These are phyloP conservation scores for Hyles lineata DNA, from an alignment of 2,888 invertebrate species.

Conservation along the genomic window DNA sequence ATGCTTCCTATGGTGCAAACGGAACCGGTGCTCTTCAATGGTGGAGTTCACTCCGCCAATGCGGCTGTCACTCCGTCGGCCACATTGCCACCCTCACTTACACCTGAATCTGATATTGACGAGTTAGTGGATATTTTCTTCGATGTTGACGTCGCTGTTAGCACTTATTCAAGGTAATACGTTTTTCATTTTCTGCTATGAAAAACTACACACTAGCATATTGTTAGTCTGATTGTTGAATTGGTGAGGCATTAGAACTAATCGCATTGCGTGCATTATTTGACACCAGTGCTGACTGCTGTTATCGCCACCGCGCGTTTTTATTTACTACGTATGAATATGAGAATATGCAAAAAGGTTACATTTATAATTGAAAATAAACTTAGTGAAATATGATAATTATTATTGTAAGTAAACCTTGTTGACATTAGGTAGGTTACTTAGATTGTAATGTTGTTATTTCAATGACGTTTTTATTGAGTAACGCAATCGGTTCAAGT, in stretches of 20 bases:
- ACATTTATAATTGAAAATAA: not conserved
- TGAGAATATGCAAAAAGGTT: not conserved
- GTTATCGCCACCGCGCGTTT: not conserved
- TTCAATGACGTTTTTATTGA: slow-evolving; percentile 13
- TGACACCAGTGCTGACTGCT: not conserved
- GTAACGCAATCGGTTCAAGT: slow-evolving; percentile 48
- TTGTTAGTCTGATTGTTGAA: not conserved
- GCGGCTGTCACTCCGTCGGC: slow-evolving; percentile 73
- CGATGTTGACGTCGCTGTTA: slow-evolving; percentile 79
- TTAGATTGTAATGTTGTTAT: not conserved
- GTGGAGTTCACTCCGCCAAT: slow-evolving; percentile 70
- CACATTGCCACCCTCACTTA: slow-evolving; percentile 76
- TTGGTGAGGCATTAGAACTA: not conserved
- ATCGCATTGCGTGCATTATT: slow-evolving; percentile 19
- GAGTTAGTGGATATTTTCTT: slow-evolving; percentile 80
- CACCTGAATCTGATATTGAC: slow-evolving; percentile 78
- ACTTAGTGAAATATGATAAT: not conserved
- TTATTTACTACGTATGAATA: not conserved
- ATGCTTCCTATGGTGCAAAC: slow-evolving; percentile 82
- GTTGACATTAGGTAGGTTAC: not conserved
- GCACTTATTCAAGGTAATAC: slow-evolving; percentile 74
- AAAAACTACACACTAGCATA: too few relatives aligned
- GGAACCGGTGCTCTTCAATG: slow-evolving; percentile 75
- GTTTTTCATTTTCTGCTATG: not conserved
- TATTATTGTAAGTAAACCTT: not conserved